Evolutionary conservation across 2,797 vertebrate species (phyloP).

Genomic region (Eutrigla gurnardus): DNA sequence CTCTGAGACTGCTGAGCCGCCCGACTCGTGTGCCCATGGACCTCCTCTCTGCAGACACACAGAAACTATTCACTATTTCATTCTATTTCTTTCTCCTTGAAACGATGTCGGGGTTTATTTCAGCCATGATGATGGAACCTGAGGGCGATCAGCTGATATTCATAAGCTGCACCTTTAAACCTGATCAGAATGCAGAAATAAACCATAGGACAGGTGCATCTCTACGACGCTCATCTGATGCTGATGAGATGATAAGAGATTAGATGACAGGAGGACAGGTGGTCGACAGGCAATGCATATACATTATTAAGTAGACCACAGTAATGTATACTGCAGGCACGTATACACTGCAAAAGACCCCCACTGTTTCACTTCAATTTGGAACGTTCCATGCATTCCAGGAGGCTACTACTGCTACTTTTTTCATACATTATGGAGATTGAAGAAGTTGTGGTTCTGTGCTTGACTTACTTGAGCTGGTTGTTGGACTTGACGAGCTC

Average conservation of each 20-base stretch:
- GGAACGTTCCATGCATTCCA: neutral
- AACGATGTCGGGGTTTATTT: too few relatives aligned
- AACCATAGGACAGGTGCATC: neutral
- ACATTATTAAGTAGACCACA: constrained; percentile 73
- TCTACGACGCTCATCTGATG: constrained; percentile 1
- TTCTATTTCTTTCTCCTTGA: too few relatives aligned
- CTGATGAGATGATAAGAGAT: constrained; percentile 28
- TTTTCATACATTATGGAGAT: neutral
- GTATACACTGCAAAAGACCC: neutral
- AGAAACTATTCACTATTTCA: neutral
- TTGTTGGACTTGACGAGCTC: constrained; percentile 89
- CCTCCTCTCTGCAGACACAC: constrained; percentile 80
- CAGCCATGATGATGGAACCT: too few relatives aligned
- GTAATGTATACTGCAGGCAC: constrained; percentile 7
- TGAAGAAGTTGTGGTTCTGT: neutral
- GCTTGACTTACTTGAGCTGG: constrained; percentile 85
- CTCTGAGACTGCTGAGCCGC: constrained; percentile 83
- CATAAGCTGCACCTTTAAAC: neutral
- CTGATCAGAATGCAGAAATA: constrained; percentile 2
- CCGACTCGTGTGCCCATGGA: constrained; percentile 78
- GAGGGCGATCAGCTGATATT: too few relatives aligned
- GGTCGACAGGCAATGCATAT: constrained; percentile 53
- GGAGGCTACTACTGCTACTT: neutral
- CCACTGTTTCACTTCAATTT: neutral
- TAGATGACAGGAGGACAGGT: constrained; percentile 71